phyloP scores from a whole-genome alignment of 2,888 invertebrate genomes.

The Drosophila barbarae region DNA sequence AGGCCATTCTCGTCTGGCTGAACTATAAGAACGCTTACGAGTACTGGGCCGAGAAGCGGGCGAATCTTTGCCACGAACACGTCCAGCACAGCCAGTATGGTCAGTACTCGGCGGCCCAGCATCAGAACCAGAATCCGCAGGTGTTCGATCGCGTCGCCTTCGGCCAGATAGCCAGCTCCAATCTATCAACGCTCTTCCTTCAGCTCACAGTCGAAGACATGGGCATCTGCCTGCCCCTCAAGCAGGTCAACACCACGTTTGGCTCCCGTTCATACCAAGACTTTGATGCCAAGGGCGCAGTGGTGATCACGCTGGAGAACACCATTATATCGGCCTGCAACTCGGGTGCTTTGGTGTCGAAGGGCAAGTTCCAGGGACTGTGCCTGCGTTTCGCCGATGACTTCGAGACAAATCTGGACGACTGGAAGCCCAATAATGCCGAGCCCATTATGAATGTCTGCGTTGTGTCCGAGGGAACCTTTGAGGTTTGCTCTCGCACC shows the following conservation, averaged over 20 bases:
- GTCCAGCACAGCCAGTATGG: slow-evolving; percentile 77
- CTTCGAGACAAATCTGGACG: slow-evolving; percentile 96
- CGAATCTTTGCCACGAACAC: slow-evolving; percentile 93
- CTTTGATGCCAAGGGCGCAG: slow-evolving; percentile 91
- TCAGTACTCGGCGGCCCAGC: slow-evolving; percentile 33
- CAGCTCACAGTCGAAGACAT: slow-evolving; percentile 97
- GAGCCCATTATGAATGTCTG: slow-evolving; percentile 94
- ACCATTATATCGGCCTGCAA: slow-evolving; percentile 97
- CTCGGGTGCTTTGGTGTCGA: slow-evolving; percentile 96
- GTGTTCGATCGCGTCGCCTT: slow-evolving; percentile 87
- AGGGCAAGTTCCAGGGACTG: slow-evolving; percentile 93
- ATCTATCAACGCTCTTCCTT: slow-evolving; percentile 93
- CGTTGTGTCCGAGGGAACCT: slow-evolving; percentile 99
- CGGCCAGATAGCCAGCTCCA: slow-evolving; percentile 89
- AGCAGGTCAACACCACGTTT: slow-evolving; percentile 88
- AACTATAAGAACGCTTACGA: slow-evolving; percentile 99
- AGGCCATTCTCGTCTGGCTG: slow-evolving; percentile 98
- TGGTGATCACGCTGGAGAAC: slow-evolving; percentile 96
- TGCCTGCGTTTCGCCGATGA: slow-evolving; percentile 98
- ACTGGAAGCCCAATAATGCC: slow-evolving; percentile 95
- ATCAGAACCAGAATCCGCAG: slow-evolving; percentile 55
- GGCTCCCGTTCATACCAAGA: slow-evolving; percentile 85
- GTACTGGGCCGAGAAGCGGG: slow-evolving; percentile 98
- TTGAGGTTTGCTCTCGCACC: slow-evolving; percentile 91
- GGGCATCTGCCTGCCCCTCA: slow-evolving; percentile 96